phyloP scores from a whole-genome alignment of 1,140 invertebrate species.

The Zaprionus davidi region DNA sequence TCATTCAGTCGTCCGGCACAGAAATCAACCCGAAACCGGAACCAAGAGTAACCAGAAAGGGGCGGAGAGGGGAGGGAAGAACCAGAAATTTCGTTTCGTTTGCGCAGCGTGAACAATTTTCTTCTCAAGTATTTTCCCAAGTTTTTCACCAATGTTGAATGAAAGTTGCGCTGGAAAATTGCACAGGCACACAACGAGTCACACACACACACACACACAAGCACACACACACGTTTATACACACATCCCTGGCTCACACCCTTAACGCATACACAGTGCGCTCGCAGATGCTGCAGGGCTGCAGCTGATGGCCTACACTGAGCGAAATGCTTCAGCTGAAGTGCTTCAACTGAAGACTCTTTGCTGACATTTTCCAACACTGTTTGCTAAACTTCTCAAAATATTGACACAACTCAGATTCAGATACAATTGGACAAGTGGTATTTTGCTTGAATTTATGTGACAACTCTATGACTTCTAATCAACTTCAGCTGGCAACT shows the following conservation, averaged over 20 bases:
- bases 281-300: not conserved
- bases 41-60: constrained; percentile 1
- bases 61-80: constrained; percentile 9
- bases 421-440: not conserved
- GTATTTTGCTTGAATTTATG: no score
- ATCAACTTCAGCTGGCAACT: no score
- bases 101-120: constrained; percentile 34
- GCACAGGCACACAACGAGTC: not conserved
- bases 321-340: constrained; percentile 3
- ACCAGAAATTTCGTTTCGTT: constrained; percentile 25
- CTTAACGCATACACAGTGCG: not conserved
- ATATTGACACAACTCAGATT: no score
- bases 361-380: not conserved
- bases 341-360: not conserved
- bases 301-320: constrained; percentile 4
- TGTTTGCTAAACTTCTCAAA: not conserved
- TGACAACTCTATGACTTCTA: not conserved
- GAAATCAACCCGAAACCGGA: constrained; percentile 13
- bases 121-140: constrained; percentile 45
- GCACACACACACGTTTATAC: not conserved
- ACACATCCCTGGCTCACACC: constrained; percentile 4
- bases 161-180: constrained; percentile 39
- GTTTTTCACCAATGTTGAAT: constrained; percentile 43
- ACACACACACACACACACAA: not conserved
- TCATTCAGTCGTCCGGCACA: constrained; percentile 11